These are phyloP conservation scores for Drosophila eohydei DNA, from an alignment of 2,888 invertebrate genomes.

Conservation along the genomic window DNA sequence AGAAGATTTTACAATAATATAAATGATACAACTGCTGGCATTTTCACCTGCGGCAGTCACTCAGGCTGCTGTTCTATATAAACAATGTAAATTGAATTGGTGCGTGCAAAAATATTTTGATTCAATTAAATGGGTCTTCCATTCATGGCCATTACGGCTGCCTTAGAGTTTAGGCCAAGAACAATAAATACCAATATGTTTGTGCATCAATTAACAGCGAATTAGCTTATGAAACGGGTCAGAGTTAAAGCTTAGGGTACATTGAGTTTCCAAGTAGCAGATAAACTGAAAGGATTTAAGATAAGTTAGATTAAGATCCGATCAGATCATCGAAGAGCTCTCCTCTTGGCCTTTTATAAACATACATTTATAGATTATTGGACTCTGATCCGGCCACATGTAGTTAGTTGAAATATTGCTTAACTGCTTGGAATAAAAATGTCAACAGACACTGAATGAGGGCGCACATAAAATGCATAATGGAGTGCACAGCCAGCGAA, in stretches of 20 bases:
- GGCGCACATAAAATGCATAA: constrained; percentile 74
- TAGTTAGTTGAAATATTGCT: constrained; percentile 68
- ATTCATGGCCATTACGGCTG: constrained; percentile 1
- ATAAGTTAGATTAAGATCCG: background rate
- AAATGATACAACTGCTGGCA: constrained; percentile 16
- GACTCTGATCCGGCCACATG: background rate
- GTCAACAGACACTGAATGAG: constrained; percentile 67
- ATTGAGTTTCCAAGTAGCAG: background rate
- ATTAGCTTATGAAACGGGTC: constrained; percentile 1
- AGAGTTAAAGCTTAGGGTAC: background rate
- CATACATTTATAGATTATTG: constrained; percentile 19
- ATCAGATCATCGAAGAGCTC: background rate
- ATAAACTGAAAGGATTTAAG: background rate
- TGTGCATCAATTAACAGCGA: constrained; percentile 10
- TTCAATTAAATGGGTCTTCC: constrained; percentile 53
- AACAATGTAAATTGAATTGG: constrained; percentile 66
- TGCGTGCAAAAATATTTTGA: constrained; percentile 63
- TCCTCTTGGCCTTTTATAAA: background rate
- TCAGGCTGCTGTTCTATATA: constrained; percentile 24
- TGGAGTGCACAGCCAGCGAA: constrained; percentile 63
- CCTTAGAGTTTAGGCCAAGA: constrained; percentile 27
- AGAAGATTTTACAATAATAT: constrained; percentile 40
- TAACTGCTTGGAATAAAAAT: constrained; percentile 75
- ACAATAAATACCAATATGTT: constrained; percentile 38
- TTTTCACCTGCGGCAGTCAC: constrained; percentile 48